These are phyloP conservation scores for Meganola albula DNA, from an alignment of 2,888 invertebrate species.

Conservation along the genomic window DNA sequence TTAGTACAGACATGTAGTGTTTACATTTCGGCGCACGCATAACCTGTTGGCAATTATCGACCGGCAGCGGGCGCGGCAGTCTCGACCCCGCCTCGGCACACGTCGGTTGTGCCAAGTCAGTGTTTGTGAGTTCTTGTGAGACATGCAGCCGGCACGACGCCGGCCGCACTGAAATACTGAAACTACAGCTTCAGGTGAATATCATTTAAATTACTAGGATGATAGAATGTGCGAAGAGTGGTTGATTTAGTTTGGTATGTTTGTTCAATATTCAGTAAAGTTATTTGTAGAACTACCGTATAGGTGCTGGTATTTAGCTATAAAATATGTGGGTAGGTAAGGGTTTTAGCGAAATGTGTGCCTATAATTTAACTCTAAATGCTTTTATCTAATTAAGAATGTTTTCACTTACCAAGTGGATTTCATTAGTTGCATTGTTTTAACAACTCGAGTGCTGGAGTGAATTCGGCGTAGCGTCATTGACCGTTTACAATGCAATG, in stretches of 20 bases:
- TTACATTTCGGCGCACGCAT: conserved; percentile 59
- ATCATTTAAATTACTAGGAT: conserved; percentile 9
- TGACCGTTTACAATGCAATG: conserved; percentile 8
- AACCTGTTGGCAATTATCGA: conserved; percentile 64
- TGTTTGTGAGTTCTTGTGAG: conserved; percentile 33
- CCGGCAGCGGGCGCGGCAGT: conserved; percentile 57
- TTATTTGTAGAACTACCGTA: too few species aligned
- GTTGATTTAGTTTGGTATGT: conserved; percentile 5
- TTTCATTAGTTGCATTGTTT: too few species aligned
- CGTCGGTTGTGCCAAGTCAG: conserved; percentile 18
- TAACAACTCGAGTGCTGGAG: neutral
- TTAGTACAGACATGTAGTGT: too few species aligned
- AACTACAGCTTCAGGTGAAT: conserved; percentile 49
- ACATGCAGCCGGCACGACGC: conserved; percentile 54
- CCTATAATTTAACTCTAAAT: too few species aligned
- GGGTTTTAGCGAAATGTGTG: too few species aligned
- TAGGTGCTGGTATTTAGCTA: too few species aligned
- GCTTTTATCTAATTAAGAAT: too few species aligned
- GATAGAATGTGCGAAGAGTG: conserved; percentile 2
- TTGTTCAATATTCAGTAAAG: too few species aligned
- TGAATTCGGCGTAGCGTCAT: conserved; percentile 9
- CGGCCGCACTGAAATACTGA: conserved; percentile 55
- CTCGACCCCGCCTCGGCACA: conserved; percentile 31
- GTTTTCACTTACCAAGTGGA: too few species aligned
- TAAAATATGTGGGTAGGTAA: too few species aligned